These are phyloP conservation scores for Eutolmus rufibarbis DNA, from an alignment of 2,888 invertebrate genomes.

Conservation along the genomic window DNA sequence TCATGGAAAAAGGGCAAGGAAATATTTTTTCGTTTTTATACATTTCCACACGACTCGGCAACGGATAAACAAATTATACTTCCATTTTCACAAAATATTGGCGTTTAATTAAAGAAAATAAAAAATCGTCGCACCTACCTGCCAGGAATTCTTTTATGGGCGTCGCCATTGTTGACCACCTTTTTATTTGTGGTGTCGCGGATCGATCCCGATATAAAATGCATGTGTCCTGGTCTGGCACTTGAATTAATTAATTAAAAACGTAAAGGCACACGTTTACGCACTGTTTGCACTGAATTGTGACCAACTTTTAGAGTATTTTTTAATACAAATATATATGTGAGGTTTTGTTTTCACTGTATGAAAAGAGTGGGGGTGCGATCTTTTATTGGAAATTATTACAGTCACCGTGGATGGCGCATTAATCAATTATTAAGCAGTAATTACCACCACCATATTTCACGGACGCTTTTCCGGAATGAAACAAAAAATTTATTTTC, in stretches of 20 bases:
- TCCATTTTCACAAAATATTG: not conserved
- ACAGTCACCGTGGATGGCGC: not conserved
- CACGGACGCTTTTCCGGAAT: not conserved
- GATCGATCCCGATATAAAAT: not conserved
- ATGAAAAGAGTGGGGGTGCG: not conserved
- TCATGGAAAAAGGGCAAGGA: not conserved
- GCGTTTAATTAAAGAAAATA: not conserved
- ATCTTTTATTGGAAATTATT: not conserved
- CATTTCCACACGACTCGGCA: not conserved
- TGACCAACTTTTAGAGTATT: not conserved
- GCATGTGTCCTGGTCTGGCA: not conserved
- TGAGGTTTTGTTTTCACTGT: not conserved
- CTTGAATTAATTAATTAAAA: slow-evolving; percentile 7
- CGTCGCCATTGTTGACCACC: not conserved
- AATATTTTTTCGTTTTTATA: not conserved
- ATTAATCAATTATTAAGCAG: slow-evolving; percentile 23
- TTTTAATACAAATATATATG: not conserved
- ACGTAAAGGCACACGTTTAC: not conserved
- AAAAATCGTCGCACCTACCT: not conserved
- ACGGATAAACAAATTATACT: not conserved
- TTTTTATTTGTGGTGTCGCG: not conserved
- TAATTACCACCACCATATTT: not conserved
- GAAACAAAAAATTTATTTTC: not conserved
- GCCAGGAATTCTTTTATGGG: not conserved
- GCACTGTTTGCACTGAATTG: not conserved